Evolutionary conservation across 2,797 vertebrate genomes (phyloP).

Genomic region (Streptopelia turtur): DNA sequence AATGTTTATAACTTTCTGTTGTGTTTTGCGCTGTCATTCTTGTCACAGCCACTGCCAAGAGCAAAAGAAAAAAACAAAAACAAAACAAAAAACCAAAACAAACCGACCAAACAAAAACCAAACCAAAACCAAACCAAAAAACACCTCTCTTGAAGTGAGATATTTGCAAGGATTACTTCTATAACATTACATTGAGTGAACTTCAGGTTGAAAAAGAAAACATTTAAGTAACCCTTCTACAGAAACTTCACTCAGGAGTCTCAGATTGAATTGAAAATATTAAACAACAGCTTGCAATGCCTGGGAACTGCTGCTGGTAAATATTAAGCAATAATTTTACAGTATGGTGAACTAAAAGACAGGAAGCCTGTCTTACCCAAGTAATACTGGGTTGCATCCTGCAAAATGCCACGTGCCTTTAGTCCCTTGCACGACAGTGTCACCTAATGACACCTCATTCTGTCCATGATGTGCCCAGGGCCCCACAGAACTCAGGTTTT

Average conservation of each 20-base stretch:
- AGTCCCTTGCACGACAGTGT: neutral
- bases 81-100: no score
- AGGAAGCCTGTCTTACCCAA: neutral
- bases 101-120: no score
- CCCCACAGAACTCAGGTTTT: neutral
- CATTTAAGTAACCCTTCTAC: neutral
- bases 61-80: neutral
- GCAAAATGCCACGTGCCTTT: neutral
- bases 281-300: neutral
- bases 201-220: neutral
- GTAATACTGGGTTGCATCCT: neutral
- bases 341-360: neutral
- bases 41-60: neutral
- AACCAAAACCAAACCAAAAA: no score
- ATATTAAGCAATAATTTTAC: neutral
- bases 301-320: neutral
- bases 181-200: neutral
- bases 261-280: neutral
- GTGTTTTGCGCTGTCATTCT: conserved; percentile 28
- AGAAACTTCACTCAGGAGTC: conserved; percentile 5
- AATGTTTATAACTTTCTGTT: neutral
- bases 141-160: neutral
- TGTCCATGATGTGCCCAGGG: neutral
- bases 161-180: conserved; percentile 9
- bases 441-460: neutral